A percentile compares a stretch with the other conserved stretches of the same genome.
Conservation (phyloP, 2,888 invertebrate species). For the Apotomis turbidana region DNA sequence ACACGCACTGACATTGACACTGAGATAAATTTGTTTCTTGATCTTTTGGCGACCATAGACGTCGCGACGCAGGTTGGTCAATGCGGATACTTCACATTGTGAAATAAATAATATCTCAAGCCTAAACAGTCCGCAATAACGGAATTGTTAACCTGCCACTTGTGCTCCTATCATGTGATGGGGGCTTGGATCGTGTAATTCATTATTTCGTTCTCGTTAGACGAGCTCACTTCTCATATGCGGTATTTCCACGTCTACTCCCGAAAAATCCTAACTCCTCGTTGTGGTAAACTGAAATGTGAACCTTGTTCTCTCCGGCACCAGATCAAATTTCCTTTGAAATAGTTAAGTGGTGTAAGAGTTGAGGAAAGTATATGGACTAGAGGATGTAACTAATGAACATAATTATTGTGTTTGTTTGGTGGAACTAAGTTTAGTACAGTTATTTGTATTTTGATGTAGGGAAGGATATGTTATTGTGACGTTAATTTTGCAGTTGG, state of each 20-base stretch:
- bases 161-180: conserved; percentile 13
- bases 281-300: not conserved
- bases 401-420: conserved; percentile 32
- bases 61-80: too few relatives aligned
- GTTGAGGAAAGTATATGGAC: conserved; percentile 2
- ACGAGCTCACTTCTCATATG: conserved; percentile 23
- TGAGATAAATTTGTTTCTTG: too few relatives aligned
- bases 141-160: conserved; percentile 16
- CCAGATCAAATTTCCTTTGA: not conserved
- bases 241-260: conserved; percentile 18
- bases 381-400: conserved; percentile 38
- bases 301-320: not conserved
- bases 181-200: conserved; percentile 32
- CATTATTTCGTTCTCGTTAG: conserved; percentile 39
- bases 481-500: conserved; percentile 1
- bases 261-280: conserved; percentile 12
- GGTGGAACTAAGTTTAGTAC: conserved; percentile 20
- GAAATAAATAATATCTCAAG: too few relatives aligned
- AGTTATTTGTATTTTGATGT: conserved; percentile 26
- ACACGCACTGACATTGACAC: too few relatives aligned
- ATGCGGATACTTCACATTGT: too few relatives aligned
- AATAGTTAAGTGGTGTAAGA: not conserved
- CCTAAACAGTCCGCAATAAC: conserved; percentile 24
- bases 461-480: conserved; percentile 1
- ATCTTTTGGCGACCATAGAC: too few relatives aligned